These are phyloP conservation scores for Apocheima hispidaria DNA, from an alignment of 2,888 invertebrate species.

Conservation along the genomic window DNA sequence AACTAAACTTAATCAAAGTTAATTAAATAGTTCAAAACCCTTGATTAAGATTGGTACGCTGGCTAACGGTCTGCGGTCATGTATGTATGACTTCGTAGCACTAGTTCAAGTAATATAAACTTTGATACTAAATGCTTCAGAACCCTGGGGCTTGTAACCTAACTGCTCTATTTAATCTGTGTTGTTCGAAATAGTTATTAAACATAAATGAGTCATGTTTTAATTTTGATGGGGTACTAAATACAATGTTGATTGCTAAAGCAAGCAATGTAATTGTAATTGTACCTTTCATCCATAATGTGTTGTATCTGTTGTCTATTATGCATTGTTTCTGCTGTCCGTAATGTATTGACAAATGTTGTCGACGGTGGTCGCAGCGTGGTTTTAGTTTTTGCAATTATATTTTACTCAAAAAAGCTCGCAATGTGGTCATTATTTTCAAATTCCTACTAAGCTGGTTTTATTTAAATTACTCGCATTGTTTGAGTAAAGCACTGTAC, in stretches of 20 bases:
- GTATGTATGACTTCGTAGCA: background rate
- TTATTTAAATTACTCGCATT: no score
- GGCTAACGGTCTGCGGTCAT: slow-evolving; percentile 1
- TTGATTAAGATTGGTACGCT: slow-evolving; percentile 1
- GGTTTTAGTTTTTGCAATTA: no score
- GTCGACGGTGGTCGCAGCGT: no score
- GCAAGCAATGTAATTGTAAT: no score
- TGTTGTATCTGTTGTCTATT: no score
- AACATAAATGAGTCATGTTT: background rate
- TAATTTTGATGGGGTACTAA: background rate
- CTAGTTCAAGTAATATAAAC: background rate
- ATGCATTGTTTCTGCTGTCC: no score
- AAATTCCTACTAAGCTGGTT: no score
- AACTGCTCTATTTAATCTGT: background rate
- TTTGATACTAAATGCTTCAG: background rate
- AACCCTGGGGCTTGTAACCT: background rate
- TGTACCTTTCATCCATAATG: no score
- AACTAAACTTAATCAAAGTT: background rate
- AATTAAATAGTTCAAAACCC: slow-evolving; percentile 1
- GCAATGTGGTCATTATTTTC: no score
- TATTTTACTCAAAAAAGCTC: no score
- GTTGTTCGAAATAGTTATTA: background rate
- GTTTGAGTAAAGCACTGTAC: no score
- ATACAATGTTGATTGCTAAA: background rate
- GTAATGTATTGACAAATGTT: no score